Base-by-base conservation (phyloP, 2,113 vertebrate genomes). In the Zosterops pallidus region DNA sequence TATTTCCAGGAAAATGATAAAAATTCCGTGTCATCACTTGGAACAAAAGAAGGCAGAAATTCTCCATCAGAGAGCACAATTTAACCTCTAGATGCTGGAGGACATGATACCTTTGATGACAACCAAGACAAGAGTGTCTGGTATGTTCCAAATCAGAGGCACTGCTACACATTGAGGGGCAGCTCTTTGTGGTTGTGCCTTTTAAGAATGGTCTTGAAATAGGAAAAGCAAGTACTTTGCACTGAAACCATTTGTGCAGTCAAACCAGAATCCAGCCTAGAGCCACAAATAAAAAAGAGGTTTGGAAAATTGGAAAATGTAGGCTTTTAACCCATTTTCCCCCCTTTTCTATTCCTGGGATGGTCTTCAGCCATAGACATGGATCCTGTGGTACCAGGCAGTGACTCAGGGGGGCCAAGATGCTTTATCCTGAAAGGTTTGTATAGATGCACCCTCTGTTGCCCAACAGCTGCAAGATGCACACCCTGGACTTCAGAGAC, bases 1-100 rank as follows among this genome's bases (percentile, higher is more conserved):
- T 90, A 78, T 46, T 83, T 93, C 83, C 68, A 86, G 37, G 47
- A 31, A 86, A 29, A 23, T n/a, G 28, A 42, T 33, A 69, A 55
- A 79, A 77, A 90, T 55, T 76, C 50, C 9, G 3, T 41, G 52
- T 44, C 76, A 75, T n/a, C 25, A 14, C 52, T 47, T 77, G 56
- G 53, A 77, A 83, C 9, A 81, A 50, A 29, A 57, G 13, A 62
- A 80, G 42, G 64, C 19, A 57, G 80, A 77, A 96, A 56, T 63
- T 62, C 59, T 77, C 47, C 29, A 52, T 59, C 33, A 56, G 41
- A 74, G 29, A 79, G 14, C 20, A 83, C 16, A 21, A 49, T 24
- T 80, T 49, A 70, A 59, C 18, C 29, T 86, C 50, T 12, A 37
- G 52, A 7, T 55, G 46, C 33, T 14, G 33, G 19, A 80, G 47